Conservation (phyloP, 2,888 invertebrate species). For the Hyles lineata region DNA sequence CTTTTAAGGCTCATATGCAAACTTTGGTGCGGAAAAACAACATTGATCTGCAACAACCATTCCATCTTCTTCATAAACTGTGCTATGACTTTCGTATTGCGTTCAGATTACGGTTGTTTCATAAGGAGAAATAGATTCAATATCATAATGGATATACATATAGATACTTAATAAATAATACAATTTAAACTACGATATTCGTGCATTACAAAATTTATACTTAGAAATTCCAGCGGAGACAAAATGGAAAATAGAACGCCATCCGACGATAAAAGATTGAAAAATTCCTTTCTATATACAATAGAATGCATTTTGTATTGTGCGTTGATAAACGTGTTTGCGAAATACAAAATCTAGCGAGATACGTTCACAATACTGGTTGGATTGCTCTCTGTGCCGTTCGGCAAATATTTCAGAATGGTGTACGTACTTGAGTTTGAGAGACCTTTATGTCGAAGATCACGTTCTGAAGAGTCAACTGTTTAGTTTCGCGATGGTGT, state of each 20-base stretch:
- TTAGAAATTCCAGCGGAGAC: neutral
- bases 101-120: too few species aligned
- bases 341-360: constrained; percentile 17
- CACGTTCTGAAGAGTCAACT: neutral
- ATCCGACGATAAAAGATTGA: constrained; percentile 12
- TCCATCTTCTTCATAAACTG: too few species aligned
- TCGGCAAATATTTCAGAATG: constrained; percentile 13
- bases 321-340: constrained; percentile 13
- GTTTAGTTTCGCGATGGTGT: neutral
- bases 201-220: neutral
- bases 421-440: neutral
- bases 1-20: too few species aligned
- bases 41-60: too few species aligned
- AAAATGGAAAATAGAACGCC: neutral
- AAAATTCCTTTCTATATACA: constrained; percentile 17
- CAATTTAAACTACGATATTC: neutral
- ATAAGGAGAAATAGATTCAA: too few species aligned
- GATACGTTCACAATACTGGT: neutral
- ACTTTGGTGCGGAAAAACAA: too few species aligned
- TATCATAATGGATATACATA: too few species aligned
- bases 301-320: constrained; percentile 24
- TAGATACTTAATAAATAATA: too few species aligned
- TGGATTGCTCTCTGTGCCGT: neutral
- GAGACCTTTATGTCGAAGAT: neutral
- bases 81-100: too few species aligned